A percentile compares a stretch with the other conserved stretches of the same genome.
phyloP scores from a whole-genome alignment of 2,888 invertebrate species.

The Orchesella flavescens region DNA sequence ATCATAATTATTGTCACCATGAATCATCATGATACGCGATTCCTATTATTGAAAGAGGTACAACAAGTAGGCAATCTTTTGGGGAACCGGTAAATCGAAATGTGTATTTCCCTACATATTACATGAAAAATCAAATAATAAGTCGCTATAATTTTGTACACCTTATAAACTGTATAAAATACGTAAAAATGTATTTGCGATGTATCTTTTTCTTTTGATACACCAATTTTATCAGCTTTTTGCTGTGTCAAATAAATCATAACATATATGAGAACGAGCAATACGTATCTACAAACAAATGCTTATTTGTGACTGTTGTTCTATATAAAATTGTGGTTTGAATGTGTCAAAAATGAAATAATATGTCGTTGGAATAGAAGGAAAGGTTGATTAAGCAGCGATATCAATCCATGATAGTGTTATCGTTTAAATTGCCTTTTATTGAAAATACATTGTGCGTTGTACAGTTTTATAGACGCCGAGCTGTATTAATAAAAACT shows the following conservation, averaged over 20 bases:
- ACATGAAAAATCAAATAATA: slow-evolving; percentile 30
- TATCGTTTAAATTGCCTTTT: not conserved
- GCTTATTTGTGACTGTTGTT: slow-evolving; percentile 9
- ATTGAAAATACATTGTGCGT: not conserved
- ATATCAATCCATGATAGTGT: not conserved
- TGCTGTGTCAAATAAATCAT: not conserved
- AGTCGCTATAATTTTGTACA: slow-evolving; percentile 58
- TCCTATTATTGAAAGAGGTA: slow-evolving; percentile 46
- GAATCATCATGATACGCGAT: not conserved
- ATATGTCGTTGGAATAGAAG: not conserved
- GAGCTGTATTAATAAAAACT: slow-evolving; percentile 20
- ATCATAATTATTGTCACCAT: slow-evolving; percentile 7
- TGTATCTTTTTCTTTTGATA: slow-evolving; percentile 16
- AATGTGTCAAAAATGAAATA: slow-evolving; percentile 31
- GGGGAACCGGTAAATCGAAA: slow-evolving; percentile 48
- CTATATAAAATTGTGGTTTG: slow-evolving; percentile 10
- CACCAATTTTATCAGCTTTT: slow-evolving; percentile 19
- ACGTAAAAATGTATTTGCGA: slow-evolving; percentile 27
- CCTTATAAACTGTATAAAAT: slow-evolving; percentile 47
- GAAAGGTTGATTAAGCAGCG: too few species aligned
- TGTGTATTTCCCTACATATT: slow-evolving; percentile 48
- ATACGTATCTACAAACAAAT: not conserved
- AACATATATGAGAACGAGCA: not conserved
- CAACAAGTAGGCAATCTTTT: slow-evolving; percentile 59
- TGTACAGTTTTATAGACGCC: slow-evolving; percentile 17